These are phyloP conservation scores for Conomelus anceps DNA, from an alignment of 2,888 invertebrate genomes.

Conservation along the genomic window DNA sequence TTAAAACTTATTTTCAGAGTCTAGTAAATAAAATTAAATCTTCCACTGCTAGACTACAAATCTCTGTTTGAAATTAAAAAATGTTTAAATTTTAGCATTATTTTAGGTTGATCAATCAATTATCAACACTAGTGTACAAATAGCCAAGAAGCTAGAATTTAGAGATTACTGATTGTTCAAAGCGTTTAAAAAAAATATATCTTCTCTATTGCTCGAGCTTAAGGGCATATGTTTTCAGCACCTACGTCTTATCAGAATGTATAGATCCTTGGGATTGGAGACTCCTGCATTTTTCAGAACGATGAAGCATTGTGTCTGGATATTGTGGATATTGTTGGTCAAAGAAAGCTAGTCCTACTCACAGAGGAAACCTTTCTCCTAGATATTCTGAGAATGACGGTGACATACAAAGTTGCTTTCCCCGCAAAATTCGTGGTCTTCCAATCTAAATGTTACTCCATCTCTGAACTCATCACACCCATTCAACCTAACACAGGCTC, in stretches of 20 bases:
- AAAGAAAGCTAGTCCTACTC: background rate
- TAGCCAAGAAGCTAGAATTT: too few relatives aligned
- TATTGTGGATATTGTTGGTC: too few relatives aligned
- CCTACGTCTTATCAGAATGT: background rate
- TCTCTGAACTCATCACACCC: background rate
- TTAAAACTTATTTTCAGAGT: too few relatives aligned
- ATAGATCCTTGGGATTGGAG: background rate
- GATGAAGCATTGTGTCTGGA: background rate
- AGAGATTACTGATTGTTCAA: too few relatives aligned
- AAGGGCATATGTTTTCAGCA: background rate
- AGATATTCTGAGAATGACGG: background rate
- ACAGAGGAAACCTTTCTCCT: background rate
- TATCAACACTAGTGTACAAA: too few relatives aligned
- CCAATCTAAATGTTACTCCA: background rate
- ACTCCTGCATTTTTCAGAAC: background rate
- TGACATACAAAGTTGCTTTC: background rate
- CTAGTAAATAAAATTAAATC: too few relatives aligned
- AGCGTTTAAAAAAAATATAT: too few relatives aligned
- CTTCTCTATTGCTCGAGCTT: background rate
- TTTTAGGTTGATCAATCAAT: too few relatives aligned
- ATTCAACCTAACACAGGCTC: background rate
- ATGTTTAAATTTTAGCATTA: too few relatives aligned
- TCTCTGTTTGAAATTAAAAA: too few relatives aligned
- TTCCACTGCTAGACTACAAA: too few relatives aligned
- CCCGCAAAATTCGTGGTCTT: background rate